Conservation (phyloP, 2,888 invertebrate species). For the Tachina grossa region DNA sequence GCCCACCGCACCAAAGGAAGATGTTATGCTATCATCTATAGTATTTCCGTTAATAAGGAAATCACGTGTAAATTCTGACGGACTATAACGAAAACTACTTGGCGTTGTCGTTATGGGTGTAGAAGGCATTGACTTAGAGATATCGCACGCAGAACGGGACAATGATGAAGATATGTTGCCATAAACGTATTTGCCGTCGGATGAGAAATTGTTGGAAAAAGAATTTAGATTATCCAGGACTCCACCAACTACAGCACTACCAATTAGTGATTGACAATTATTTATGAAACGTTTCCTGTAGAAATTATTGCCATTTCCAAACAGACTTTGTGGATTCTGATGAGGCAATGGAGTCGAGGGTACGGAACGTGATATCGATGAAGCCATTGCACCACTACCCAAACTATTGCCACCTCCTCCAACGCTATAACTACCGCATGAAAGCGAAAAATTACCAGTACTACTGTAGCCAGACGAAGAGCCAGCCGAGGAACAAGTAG, state of each 20-base stretch:
- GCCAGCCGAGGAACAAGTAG: slow-evolving; percentile 79
- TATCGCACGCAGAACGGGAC: slow-evolving; percentile 82
- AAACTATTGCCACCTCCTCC: slow-evolving; percentile 44
- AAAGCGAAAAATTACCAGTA: slow-evolving; percentile 75
- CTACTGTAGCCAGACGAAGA: slow-evolving; percentile 80
- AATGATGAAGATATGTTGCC: slow-evolving; percentile 60
- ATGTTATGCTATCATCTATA: slow-evolving; percentile 81
- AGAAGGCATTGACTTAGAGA: slow-evolving; percentile 90
- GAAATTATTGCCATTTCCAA: slow-evolving; percentile 66
- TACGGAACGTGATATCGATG: slow-evolving; percentile 86
- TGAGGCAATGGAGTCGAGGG: slow-evolving; percentile 87
- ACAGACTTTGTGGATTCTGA: slow-evolving; percentile 74
- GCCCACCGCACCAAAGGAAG: slow-evolving; percentile 74
- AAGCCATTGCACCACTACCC: slow-evolving; percentile 58
- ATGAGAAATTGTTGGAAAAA: slow-evolving; percentile 60
- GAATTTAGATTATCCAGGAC: slow-evolving; percentile 49
- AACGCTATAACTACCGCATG: slow-evolving; percentile 64
- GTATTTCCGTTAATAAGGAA: slow-evolving; percentile 87
- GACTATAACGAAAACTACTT: slow-evolving; percentile 85
- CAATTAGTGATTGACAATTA: slow-evolving; percentile 48
- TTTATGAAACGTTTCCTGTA: slow-evolving; percentile 67
- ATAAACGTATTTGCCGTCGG: slow-evolving; percentile 56
- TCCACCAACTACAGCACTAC: slow-evolving; percentile 11
- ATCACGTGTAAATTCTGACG: slow-evolving; percentile 82
- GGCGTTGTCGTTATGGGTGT: slow-evolving; percentile 86